Conservation (phyloP, 2,888 invertebrate species). For the Cybosia mesomella region DNA sequence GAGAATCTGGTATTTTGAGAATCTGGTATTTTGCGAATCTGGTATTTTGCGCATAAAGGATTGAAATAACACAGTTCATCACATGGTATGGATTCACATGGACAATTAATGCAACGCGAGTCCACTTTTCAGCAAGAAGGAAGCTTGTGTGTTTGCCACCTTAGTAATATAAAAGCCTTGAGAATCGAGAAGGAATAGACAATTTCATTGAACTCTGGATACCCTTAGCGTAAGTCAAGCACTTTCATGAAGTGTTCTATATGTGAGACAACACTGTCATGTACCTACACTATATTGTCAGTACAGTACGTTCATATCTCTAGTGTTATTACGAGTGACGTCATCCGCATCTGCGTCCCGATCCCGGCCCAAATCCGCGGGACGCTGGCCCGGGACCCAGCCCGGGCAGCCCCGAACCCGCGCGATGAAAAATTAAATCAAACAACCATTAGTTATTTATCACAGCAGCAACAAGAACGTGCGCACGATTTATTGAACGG, state of each 20-base stretch:
- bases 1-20: too few species aligned
- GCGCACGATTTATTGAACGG: constrained; percentile 25
- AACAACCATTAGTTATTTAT: constrained; percentile 36
- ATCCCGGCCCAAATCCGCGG: constrained; percentile 6
- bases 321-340: constrained; percentile 14
- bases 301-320: constrained; percentile 11
- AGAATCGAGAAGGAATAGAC: too few species aligned
- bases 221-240: too few species aligned
- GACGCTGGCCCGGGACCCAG: neutral
- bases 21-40: too few species aligned
- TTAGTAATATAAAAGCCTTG: too few species aligned
- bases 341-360: constrained; percentile 8
- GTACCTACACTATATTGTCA: neutral
- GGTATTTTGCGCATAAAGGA: too few species aligned
- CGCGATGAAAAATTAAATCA: constrained; percentile 39
- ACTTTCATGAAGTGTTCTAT: neutral
- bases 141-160: too few species aligned
- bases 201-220: too few species aligned
- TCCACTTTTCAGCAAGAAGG: too few species aligned
- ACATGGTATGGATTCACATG: too few species aligned
- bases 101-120: too few species aligned
- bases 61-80: too few species aligned
- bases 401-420: constrained; percentile 10
- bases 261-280: neutral
- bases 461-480: constrained; percentile 16